phyloP scores from a whole-genome alignment of 2,888 invertebrate genomes.

The Sthenelais limicola region DNA sequence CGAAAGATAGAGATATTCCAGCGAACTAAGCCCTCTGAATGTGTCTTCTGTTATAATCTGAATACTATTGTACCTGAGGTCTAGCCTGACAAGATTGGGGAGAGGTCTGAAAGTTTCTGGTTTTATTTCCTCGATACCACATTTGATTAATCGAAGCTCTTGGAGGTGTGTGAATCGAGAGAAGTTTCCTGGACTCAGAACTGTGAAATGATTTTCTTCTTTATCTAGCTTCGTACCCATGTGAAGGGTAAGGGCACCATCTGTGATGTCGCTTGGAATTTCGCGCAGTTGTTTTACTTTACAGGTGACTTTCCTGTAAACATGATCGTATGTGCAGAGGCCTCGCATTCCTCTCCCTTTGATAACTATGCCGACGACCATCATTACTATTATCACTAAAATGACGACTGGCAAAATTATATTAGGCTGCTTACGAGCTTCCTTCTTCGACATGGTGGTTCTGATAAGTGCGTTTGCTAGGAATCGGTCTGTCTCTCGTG shows the following conservation, averaged over 20 bases:
- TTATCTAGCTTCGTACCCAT: constrained; percentile 48
- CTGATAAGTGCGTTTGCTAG: background rate
- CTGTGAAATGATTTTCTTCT: constrained; percentile 48
- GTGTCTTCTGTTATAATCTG: constrained; percentile 41
- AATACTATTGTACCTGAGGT: constrained; percentile 51
- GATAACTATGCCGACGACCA: constrained; percentile 44
- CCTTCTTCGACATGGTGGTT: constrained; percentile 16
- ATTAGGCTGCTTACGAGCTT: background rate
- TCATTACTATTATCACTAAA: constrained; percentile 42
- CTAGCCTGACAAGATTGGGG: constrained; percentile 44
- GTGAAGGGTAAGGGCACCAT: constrained; percentile 42
- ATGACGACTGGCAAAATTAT: constrained; percentile 25
- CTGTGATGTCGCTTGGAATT: constrained; percentile 47
- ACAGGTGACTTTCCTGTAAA: constrained; percentile 46
- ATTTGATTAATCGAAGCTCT: constrained; percentile 50
- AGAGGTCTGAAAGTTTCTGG: constrained; percentile 50
- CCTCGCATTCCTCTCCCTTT: constrained; percentile 43
- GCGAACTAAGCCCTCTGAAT: constrained; percentile 46
- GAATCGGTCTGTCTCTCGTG: background rate
- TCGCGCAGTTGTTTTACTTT: constrained; percentile 41
- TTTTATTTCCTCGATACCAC: constrained; percentile 51
- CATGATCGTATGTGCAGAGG: constrained; percentile 46
- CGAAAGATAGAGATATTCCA: constrained; percentile 50
- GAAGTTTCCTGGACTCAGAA: constrained; percentile 48
- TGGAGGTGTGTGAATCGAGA: constrained; percentile 46